Conservation (phyloP, 2,888 invertebrate genomes). For the Acronicta leporina region DNA sequence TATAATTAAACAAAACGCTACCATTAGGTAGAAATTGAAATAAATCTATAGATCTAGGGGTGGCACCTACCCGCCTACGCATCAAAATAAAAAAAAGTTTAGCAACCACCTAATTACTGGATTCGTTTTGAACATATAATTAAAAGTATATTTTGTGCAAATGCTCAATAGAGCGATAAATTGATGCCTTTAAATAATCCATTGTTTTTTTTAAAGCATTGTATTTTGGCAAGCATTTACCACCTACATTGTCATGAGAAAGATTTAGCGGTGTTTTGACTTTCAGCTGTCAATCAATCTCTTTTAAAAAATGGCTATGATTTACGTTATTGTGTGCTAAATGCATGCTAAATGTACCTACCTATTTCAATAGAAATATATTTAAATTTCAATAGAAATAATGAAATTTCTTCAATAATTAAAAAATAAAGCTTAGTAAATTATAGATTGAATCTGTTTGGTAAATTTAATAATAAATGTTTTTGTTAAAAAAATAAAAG, state of each 20-base stretch:
- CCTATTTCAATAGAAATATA: too few relatives aligned
- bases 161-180: slow-evolving; percentile 77
- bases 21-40: slow-evolving; percentile 75
- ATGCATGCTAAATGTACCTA: too few relatives aligned
- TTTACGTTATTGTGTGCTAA: neutral
- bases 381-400: too few relatives aligned
- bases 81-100: slow-evolving; percentile 67
- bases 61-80: slow-evolving; percentile 70
- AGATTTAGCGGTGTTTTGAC: slow-evolving; percentile 35
- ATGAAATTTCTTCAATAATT: too few relatives aligned
- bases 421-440: too few relatives aligned
- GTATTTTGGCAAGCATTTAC: slow-evolving; percentile 35
- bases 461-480: too few relatives aligned
- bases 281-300: slow-evolving; percentile 50
- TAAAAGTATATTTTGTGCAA: slow-evolving; percentile 79
- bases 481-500: neutral
- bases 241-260: slow-evolving; percentile 28
- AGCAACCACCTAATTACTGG: slow-evolving; percentile 83
- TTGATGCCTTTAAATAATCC: slow-evolving; percentile 67
- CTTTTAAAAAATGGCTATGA: slow-evolving; percentile 14
- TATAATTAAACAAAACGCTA: slow-evolving; percentile 75
- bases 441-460: too few relatives aligned
- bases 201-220: slow-evolving; percentile 59
- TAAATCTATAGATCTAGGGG: slow-evolving; percentile 72
- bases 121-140: slow-evolving; percentile 72